phyloP scores from a whole-genome alignment of 2,888 invertebrate species.

The Dastarcus helophoroides region DNA sequence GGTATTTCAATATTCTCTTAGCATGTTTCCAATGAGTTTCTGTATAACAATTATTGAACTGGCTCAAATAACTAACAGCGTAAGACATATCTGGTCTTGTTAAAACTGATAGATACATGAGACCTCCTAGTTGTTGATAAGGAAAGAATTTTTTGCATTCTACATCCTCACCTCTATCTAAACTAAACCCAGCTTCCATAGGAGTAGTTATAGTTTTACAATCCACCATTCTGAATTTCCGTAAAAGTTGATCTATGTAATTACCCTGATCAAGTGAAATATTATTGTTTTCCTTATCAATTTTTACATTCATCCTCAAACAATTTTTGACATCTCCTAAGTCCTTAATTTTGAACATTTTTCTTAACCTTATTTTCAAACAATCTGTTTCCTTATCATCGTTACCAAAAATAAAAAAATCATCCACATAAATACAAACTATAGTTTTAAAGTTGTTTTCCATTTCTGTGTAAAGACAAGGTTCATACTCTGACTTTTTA shows the following conservation, averaged over 20 bases:
- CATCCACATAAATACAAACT: constrained; percentile 16
- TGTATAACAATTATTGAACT: constrained; percentile 7
- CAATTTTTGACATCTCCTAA: constrained; percentile 15
- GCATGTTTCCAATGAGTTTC: constrained; percentile 2
- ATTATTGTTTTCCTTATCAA: constrained; percentile 10
- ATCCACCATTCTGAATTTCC: constrained; percentile 16
- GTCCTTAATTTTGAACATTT: constrained; percentile 18
- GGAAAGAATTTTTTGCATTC: constrained; percentile 11
- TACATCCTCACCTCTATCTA: constrained; percentile 4
- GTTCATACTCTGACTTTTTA: constrained; percentile 9
- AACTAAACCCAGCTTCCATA: constrained; percentile 12
- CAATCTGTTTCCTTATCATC: constrained; percentile 7
- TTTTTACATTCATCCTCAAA: constrained; percentile 16
- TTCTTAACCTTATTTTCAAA: constrained; percentile 12
- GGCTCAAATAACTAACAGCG: constrained; percentile 2
- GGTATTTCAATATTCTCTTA: constrained; percentile 5
- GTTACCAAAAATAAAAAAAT: constrained; percentile 16
- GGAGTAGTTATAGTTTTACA: constrained; percentile 15
- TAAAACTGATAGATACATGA: constrained; percentile 18
- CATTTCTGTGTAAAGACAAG: constrained; percentile 11
- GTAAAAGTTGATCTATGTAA: constrained; percentile 13
- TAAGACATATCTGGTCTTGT: constrained; percentile 14
- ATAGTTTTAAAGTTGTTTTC: constrained; percentile 10
- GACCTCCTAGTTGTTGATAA: constrained; percentile 17
- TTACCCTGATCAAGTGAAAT: constrained; percentile 16